Conservation (phyloP, 2,888 invertebrate genomes). For the Melinaea menophilus region DNA sequence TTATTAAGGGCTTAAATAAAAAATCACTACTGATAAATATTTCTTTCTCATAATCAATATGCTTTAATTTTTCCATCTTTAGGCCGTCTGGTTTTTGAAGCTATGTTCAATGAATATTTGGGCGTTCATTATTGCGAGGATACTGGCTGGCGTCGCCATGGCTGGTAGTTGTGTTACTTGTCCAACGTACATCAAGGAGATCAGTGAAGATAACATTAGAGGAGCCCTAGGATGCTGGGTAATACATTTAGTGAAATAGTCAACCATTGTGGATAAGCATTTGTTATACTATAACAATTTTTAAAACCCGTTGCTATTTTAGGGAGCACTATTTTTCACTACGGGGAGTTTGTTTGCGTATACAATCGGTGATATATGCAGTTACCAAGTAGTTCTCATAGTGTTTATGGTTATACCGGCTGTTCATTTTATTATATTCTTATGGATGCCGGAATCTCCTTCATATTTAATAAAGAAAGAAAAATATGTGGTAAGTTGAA, state of each 20-base stretch:
- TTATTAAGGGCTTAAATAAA: background rate
- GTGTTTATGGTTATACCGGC: conserved; percentile 57
- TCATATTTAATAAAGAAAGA: conserved; percentile 67
- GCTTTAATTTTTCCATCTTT: conserved; percentile 13
- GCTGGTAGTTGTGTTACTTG: conserved; percentile 57
- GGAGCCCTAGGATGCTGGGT: conserved; percentile 76
- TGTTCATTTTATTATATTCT: conserved; percentile 64
- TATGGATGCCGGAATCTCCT: conserved; percentile 80
- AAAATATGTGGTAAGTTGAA: conserved; percentile 54
- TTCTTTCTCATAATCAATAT: background rate
- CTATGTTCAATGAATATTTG: conserved; percentile 52
- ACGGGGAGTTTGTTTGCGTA: conserved; percentile 72
- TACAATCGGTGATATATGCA: conserved; percentile 70
- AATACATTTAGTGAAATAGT: conserved; percentile 32
- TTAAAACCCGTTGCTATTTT: conserved; percentile 22
- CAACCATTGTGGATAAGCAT: background rate
- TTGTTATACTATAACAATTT: background rate
- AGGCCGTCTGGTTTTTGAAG: conserved; percentile 50
- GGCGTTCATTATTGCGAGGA: conserved; percentile 56
- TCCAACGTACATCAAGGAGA: conserved; percentile 54
- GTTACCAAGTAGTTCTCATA: conserved; percentile 67
- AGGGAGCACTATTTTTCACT: conserved; percentile 62
- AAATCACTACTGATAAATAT: background rate
- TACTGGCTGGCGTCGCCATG: conserved; percentile 54
- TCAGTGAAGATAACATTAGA: conserved; percentile 55